Base-by-base conservation (phyloP, 2,888 invertebrate species). In the Sminthurinus aureus region DNA sequence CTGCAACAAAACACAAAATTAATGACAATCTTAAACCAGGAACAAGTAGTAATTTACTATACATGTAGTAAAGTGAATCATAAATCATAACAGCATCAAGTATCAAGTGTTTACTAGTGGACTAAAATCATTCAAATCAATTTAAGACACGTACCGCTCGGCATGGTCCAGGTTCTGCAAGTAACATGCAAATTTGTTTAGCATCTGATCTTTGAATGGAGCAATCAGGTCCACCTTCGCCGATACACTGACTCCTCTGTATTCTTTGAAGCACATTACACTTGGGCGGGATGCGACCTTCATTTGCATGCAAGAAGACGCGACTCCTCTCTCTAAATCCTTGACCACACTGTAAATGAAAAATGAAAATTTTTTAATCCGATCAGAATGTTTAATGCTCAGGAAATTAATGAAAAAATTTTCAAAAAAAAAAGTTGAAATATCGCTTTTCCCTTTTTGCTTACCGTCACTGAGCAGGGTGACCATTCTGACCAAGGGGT, bases 401-500 rank as follows among this genome's bases (percentile, higher is more conserved):
- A 97, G 58, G 15, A 12, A 58, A 58, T 15, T 15, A 15, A 12
- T 58, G 15, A 58, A 58, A 58, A 58, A n/a, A n/a, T n/a, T n/a
- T n/a, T n/a, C n/a, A n/a, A n/a, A n/a, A n/a, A n/a, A n/a, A n/a
- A n/a, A n/a, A n/a, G n/a, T n/a, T n/a, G n/a, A n/a, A n/a, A n/a
- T n/a, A n/a, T n/a, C n/a, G n/a, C n/a, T n/a, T n/a, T n/a, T n/a
- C n/a, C n/a, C n/a, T n/a, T n/a, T n/a, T n/a, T n/a, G n/a, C n/a
- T n/a, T 64, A 64, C 15, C n/a, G 11, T 93, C 0, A 95, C 95
- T 79, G 95, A 95, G 91, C 98, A 98, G 0, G 97, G 95, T 83
- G 96, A 96, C 97, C 97, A 98, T 87, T 95, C 94, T 83, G 95
- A 94, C 98, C 98, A 98, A 79, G 93, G 93, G 0, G 95, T 95